phyloP scores from a whole-genome alignment of 2,797 vertebrate genomes.

The Macropus fuliginosus region DNA sequence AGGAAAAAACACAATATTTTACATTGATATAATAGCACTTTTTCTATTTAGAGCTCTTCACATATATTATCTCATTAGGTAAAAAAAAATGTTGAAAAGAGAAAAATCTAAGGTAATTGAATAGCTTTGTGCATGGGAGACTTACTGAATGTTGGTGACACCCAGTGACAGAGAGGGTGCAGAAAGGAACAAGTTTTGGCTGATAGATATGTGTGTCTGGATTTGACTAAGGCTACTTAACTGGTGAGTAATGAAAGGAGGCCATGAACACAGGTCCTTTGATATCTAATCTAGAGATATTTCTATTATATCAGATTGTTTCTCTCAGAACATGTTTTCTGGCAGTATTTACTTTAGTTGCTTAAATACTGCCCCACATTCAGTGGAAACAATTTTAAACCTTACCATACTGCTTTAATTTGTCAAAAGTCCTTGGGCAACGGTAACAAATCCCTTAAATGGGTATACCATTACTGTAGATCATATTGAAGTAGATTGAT shows the following conservation, averaged over 20 bases:
- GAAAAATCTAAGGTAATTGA: background rate
- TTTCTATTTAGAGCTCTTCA: background rate
- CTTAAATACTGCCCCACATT: background rate
- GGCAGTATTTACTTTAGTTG: background rate
- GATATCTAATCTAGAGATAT: background rate
- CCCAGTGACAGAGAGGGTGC: background rate
- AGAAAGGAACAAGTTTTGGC: background rate
- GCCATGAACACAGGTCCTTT: background rate
- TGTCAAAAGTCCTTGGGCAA: background rate
- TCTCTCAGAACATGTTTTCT: background rate
- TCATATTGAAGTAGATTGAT: slow-evolving; percentile 5
- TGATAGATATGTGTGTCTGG: background rate
- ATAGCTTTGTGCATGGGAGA: background rate
- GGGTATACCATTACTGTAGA: background rate
- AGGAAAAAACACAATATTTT: too few relatives aligned
- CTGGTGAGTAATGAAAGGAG: background rate
- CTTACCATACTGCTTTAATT: slow-evolving; percentile 19
- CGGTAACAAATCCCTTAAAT: slow-evolving; percentile 1
- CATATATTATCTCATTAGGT: background rate
- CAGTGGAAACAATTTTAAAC: slow-evolving; percentile 17
- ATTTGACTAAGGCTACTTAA: background rate
- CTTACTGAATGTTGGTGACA: background rate
- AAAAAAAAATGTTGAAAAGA: background rate
- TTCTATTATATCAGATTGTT: background rate
- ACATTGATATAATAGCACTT: background rate